Evolutionary conservation across 2,113 vertebrate species (phyloP).

Genomic region (Urocitellus parryii): DNA sequence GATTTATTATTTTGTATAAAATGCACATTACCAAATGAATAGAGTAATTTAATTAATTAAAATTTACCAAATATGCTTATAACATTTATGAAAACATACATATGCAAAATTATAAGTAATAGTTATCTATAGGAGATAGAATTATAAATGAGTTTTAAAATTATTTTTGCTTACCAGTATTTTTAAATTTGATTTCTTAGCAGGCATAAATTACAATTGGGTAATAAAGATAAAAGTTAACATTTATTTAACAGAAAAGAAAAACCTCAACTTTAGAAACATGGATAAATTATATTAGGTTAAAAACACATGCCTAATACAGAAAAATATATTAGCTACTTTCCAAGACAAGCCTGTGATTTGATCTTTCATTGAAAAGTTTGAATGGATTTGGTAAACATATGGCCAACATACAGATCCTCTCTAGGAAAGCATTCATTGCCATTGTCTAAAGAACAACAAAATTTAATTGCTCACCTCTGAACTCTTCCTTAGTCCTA

Average conservation of each 20-base stretch:
- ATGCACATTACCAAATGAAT: not conserved
- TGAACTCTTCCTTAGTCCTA: not conserved
- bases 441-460: not conserved
- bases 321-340: not conserved
- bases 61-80: not conserved
- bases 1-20: constrained; percentile 28
- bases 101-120: not conserved
- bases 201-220: not conserved
- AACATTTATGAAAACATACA: not conserved
- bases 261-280: not conserved
- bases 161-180: constrained; percentile 14
- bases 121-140: not conserved
- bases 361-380: constrained; percentile 34
- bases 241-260: not conserved
- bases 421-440: not conserved
- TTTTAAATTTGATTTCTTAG: constrained; percentile 27
- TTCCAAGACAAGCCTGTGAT: constrained; percentile 8
- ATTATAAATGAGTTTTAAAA: not conserved
- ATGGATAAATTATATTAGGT: not conserved
- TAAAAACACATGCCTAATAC: not conserved
- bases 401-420: not conserved
- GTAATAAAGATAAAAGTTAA: constrained; percentile 4
- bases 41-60: not conserved
- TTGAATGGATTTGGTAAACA: not conserved
- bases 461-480: constrained; percentile 8